Base-by-base conservation (phyloP, 2,113 vertebrate genomes). In the Channa maculata region DNA sequence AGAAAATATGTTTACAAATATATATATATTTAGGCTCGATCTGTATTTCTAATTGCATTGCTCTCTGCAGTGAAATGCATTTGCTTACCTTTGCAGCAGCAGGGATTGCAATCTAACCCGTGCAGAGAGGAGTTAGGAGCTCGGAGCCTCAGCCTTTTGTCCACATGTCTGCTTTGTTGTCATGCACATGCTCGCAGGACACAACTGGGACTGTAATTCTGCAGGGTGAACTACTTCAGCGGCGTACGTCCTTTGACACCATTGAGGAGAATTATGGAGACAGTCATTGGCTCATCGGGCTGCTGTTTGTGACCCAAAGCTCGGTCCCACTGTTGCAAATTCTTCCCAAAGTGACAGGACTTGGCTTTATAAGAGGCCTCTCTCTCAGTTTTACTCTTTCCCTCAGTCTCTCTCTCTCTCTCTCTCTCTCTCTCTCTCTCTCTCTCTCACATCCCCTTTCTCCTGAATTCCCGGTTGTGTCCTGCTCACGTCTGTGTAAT, bases 331-430 rank as follows among this genome's bases (percentile, higher is more conserved):
- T 43, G 80, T 79, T 67, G 9, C 81, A 86, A 76, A 76, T 78
- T 87, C 84, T 82, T 39, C 65, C 75, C 64, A 76, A 68, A 71
- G 73, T 70, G 86, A 86, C 81, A 65, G 65, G 76, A 86, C 82
- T 80, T 82, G 85, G 82, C 82, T 89, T 85, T 92, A 90, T 91
- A 92, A 85, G 54, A 73, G 85, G 81, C 55, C 82, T 63, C 71
- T 53, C 49, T 44, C 53, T 65, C 65, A 13, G 67, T 65, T 71
- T 66, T 39, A 39, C 63, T 39, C 49, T 73, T 39, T 80, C 61
- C 15, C 58, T 67, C 10, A 4, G 6, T 55, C 46, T 14, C 60
- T 60, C 60, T 10, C 24, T 53, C 49, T 44, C 53, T 65, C 65
- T 66, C 38, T 36, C 63, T 39, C 49, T 73, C 36, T 80, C 61